phyloP scores from a whole-genome alignment of 2,113 vertebrate species.

The Circaetus gallicus region DNA sequence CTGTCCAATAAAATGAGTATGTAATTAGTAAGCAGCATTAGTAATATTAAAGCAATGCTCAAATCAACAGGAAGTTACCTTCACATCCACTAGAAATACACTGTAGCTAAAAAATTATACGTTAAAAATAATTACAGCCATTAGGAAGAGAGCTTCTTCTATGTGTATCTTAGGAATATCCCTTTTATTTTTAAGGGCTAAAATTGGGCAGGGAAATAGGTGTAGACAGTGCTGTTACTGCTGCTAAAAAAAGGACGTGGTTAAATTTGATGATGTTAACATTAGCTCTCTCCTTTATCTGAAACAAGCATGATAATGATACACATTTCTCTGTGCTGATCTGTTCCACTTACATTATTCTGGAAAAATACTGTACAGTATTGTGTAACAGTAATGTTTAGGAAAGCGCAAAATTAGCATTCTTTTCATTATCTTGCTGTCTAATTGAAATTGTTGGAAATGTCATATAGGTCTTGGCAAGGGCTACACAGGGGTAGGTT shows the following conservation, averaged over 20 bases:
- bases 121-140: not conserved
- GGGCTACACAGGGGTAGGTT: not conserved
- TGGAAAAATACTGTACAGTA: not conserved
- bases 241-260: not conserved
- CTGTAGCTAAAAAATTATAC: not conserved
- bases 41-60: not conserved
- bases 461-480: not conserved
- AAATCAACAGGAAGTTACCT: not conserved
- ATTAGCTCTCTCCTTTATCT: not conserved
- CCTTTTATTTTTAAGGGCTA: not conserved
- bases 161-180: not conserved
- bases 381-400: not conserved
- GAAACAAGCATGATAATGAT: not conserved
- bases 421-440: not conserved
- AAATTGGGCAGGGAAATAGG: not conserved
- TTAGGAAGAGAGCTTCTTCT: not conserved
- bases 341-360: not conserved
- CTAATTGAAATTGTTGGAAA: not conserved
- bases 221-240: not conserved
- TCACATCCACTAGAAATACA: not conserved
- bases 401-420: not conserved
- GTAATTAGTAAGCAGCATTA: not conserved
- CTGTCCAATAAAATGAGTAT: not conserved
- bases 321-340: not conserved
- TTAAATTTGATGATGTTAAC: not conserved